These are phyloP conservation scores for Prionace glauca DNA, from an alignment of 2,797 vertebrate genomes.

Conservation along the genomic window DNA sequence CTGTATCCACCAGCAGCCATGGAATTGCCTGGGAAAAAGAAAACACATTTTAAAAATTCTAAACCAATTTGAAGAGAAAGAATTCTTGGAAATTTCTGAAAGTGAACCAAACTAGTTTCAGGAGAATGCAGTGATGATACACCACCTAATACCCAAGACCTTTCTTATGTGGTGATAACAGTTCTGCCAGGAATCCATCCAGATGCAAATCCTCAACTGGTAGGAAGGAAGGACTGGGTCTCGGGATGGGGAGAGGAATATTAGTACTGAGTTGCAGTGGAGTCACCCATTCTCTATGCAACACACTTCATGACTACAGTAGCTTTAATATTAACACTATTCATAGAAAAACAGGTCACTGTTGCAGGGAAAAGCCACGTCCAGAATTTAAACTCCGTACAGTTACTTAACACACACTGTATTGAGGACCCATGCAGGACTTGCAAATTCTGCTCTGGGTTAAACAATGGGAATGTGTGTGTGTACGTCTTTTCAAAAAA, in stretches of 20 bases:
- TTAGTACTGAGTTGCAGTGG: not conserved
- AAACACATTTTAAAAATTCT: not conserved
- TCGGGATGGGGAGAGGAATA: not conserved
- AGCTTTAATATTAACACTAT: not conserved
- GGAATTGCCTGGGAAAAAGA: too few relatives aligned
- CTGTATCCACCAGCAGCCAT: not conserved
- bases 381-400: not conserved
- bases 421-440: not conserved
- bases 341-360: not conserved
- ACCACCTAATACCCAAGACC: not conserved
- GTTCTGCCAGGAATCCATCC: not conserved
- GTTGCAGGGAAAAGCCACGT: not conserved
- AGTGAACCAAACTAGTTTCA: not conserved
- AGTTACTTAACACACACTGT: not conserved
- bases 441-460: not conserved
- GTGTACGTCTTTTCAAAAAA: not conserved
- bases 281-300: not conserved
- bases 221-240: not conserved
- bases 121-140: not conserved
- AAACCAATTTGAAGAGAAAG: too few relatives aligned
- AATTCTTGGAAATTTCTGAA: not conserved
- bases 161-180: not conserved
- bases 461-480: constrained; percentile 20
- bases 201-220: not conserved
- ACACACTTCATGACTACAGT: not conserved